Conservation (phyloP, 2,888 invertebrate genomes). For the Megamerina dolium region DNA sequence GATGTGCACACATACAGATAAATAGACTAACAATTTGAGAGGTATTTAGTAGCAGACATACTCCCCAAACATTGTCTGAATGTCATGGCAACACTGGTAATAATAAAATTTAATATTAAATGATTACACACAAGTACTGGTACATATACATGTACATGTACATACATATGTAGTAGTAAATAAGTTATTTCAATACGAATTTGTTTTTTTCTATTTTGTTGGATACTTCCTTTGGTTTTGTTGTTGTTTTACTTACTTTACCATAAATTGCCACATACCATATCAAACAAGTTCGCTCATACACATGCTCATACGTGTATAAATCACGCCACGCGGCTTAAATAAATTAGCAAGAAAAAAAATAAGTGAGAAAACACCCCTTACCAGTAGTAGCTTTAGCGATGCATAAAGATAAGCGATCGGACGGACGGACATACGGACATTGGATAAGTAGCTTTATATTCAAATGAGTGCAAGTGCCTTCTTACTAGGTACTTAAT, state of each 20-base stretch:
- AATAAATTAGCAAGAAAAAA: background rate
- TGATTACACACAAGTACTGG: conserved; percentile 2
- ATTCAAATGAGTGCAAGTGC: too few relatives aligned
- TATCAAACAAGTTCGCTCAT: background rate
- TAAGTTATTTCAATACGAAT: too few relatives aligned
- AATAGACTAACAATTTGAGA: too few relatives aligned
- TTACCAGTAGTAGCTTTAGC: background rate
- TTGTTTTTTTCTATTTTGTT: background rate
- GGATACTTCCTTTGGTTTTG: background rate
- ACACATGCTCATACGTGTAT: conserved; percentile 1
- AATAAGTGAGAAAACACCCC: conserved; percentile 9
- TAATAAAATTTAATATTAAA: conserved; percentile 8
- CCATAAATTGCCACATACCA: too few relatives aligned
- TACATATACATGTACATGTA: too few relatives aligned
- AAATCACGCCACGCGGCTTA: conserved; percentile 4
- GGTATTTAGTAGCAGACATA: background rate
- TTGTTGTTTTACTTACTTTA: background rate
- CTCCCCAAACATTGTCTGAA: conserved; percentile 9
- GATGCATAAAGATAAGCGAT: background rate
- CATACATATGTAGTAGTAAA: too few relatives aligned
- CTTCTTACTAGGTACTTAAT: too few relatives aligned
- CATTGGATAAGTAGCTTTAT: too few relatives aligned
- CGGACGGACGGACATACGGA: background rate
- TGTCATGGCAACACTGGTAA: conserved; percentile 15
- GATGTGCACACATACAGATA: too few relatives aligned